A percentile compares a stretch with the other conserved stretches of the same genome.
These are phyloP conservation scores for Laupala kohalensis DNA, from an alignment of 1,140 invertebrate genomes.

Conservation along the genomic window DNA sequence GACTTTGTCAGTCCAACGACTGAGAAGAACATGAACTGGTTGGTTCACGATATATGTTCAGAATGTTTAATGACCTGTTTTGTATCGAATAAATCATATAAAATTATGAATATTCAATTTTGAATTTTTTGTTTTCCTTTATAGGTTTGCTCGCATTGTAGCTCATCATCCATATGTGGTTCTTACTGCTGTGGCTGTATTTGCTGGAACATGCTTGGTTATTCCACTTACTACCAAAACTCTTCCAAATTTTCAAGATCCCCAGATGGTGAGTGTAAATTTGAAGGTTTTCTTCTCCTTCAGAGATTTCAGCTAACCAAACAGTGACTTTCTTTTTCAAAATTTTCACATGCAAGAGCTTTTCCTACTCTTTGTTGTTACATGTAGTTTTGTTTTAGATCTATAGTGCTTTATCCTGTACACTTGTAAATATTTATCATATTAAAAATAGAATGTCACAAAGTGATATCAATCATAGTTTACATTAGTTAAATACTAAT, in stretches of 20 bases:
- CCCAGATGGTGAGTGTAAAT: slow-evolving; percentile 44
- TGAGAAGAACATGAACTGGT: slow-evolving; percentile 14
- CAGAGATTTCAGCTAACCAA: too few species aligned
- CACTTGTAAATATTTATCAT: too few species aligned
- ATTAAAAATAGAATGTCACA: too few species aligned
- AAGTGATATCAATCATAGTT: too few species aligned
- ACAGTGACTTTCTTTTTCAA: too few species aligned
- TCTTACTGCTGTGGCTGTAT: slow-evolving; percentile 47
- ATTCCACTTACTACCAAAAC: slow-evolving; percentile 52
- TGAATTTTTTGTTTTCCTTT: neutral
- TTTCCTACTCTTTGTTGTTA: too few species aligned
- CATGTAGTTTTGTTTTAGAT: too few species aligned
- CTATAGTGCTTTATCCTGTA: too few species aligned
- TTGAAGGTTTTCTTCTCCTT: too few species aligned
- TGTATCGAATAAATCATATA: neutral
- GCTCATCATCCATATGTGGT: slow-evolving; percentile 62
- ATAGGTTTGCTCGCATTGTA: slow-evolving; percentile 46
- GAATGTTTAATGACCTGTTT: neutral
- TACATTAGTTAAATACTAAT: too few species aligned
- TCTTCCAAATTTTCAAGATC: slow-evolving; percentile 64
- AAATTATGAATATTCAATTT: neutral
- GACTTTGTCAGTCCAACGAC: slow-evolving; percentile 12
- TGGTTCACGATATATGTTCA: neutral
- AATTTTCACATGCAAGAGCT: too few species aligned
- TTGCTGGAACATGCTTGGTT: slow-evolving; percentile 54